Conservation (phyloP, 2,888 invertebrate species). For the Cotesia congregata region DNA sequence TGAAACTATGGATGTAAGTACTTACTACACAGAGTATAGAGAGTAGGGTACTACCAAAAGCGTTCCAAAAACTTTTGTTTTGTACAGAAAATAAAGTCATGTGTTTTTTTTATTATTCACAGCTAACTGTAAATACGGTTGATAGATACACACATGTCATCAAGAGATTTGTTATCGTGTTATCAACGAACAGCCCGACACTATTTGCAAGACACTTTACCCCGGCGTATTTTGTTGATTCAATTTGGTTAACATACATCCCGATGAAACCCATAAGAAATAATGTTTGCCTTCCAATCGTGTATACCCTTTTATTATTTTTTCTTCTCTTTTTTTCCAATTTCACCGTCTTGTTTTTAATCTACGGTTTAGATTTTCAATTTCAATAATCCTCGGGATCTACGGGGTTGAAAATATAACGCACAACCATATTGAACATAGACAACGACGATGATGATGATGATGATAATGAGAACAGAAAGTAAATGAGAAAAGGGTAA, state of each 20-base stretch:
- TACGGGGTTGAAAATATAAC: neutral
- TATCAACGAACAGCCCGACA: neutral
- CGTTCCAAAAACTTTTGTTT: neutral
- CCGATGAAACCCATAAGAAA: neutral
- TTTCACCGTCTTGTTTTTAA: neutral
- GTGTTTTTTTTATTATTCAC: neutral
- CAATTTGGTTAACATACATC: neutral
- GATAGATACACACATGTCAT: neutral
- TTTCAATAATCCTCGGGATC: neutral
- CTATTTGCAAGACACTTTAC: neutral
- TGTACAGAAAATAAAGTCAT: neutral
- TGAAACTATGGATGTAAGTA: neutral
- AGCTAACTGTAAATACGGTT: neutral
- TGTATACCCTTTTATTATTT: neutral
- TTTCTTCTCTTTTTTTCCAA: neutral
- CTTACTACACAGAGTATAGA: too few species aligned
- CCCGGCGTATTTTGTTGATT: neutral
- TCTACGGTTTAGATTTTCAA: neutral
- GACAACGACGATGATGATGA: conserved; percentile 21
- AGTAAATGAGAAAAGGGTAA: conserved; percentile 16
- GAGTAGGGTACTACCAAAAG: neutral
- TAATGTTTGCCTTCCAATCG: neutral
- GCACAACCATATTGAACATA: conserved; percentile 15
- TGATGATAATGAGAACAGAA: conserved; percentile 12
- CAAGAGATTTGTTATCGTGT: neutral